Conservation (phyloP, 2,797 vertebrate species). For the Pelochelys cantorii region DNA sequence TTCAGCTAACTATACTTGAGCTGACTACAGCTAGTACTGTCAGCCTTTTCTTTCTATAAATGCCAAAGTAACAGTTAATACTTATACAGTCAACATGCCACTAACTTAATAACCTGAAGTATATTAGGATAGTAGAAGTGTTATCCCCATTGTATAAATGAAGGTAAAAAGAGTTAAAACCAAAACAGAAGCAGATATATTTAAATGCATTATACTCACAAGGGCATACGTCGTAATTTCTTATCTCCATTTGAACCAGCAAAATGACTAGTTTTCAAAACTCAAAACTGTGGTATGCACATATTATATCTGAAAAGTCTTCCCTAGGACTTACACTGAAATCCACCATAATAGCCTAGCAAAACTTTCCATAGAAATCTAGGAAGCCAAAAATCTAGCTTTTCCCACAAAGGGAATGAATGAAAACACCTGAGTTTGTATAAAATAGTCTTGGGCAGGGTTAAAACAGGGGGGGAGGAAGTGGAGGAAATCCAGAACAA, state of each 20-base stretch:
- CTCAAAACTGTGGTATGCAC: rapidly evolving
- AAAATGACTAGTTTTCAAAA: neutral
- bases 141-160: neutral
- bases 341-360: neutral
- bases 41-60: too few species aligned
- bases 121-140: neutral
- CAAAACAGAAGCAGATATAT: neutral
- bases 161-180: neutral
- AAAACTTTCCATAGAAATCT: neutral
- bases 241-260: neutral
- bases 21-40: conserved; percentile 35
- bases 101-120: neutral
- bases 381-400: neutral
- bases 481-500: neutral
- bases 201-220: neutral
- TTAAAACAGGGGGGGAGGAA: neutral
- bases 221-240: neutral
- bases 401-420: neutral
- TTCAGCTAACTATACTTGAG: neutral
- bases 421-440: neutral
- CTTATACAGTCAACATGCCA: neutral
- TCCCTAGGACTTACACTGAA: conserved; percentile 4
- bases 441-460: neutral
- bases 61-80: neutral
- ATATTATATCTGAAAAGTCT: neutral